These are phyloP conservation scores for Watsonalla binaria DNA, from an alignment of 2,888 invertebrate genomes.

Conservation along the genomic window DNA sequence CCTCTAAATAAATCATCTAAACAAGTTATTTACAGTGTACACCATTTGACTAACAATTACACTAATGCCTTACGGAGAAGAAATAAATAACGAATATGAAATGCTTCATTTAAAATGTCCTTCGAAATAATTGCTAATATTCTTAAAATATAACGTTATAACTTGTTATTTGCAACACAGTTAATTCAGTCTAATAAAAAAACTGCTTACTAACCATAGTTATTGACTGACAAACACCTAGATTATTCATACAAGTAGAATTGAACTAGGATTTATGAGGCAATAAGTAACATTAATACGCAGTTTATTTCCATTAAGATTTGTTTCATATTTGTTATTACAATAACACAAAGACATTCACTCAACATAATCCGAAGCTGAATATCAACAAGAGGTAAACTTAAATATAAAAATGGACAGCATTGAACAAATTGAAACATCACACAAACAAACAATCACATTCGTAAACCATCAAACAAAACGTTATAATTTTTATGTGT, in stretches of 20 bases:
- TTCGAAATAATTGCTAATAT: slow-evolving; percentile 61
- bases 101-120: slow-evolving; percentile 70
- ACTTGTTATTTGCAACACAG: slow-evolving; percentile 59
- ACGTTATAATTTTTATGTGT: slow-evolving; percentile 29
- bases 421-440: slow-evolving; percentile 64
- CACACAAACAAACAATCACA: slow-evolving; percentile 48
- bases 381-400: slow-evolving; percentile 42
- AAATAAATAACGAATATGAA: slow-evolving; percentile 78
- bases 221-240: slow-evolving; percentile 61
- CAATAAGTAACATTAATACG: slow-evolving; percentile 68
- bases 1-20: slow-evolving; percentile 73
- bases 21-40: slow-evolving; percentile 73
- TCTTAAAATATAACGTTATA: slow-evolving; percentile 61
- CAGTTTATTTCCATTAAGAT: slow-evolving; percentile 45
- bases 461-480: slow-evolving; percentile 41
- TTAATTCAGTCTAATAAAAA: slow-evolving; percentile 66
- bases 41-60: slow-evolving; percentile 73
- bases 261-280: slow-evolving; percentile 53
- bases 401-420: slow-evolving; percentile 49
- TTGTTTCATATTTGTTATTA: slow-evolving; percentile 67
- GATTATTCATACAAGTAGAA: slow-evolving; percentile 9
- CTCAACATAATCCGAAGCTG: slow-evolving; percentile 35
- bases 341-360: slow-evolving; percentile 46
- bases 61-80: slow-evolving; percentile 70
- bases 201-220: slow-evolving; percentile 51